Conservation (phyloP, 2,888 invertebrate genomes). For the Aspidiotus destructor region DNA sequence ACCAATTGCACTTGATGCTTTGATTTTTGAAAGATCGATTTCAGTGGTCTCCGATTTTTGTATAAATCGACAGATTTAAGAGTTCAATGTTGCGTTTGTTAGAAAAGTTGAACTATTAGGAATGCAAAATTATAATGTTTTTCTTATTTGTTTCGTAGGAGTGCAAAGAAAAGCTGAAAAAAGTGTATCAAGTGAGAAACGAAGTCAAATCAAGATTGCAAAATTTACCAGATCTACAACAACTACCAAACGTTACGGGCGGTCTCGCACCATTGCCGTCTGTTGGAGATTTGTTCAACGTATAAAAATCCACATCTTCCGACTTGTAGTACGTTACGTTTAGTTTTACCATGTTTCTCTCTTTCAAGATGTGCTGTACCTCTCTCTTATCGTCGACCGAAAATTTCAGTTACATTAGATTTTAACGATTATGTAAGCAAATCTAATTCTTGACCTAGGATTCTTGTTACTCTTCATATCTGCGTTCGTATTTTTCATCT, state of each 20-base stretch:
- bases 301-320: constrained; percentile 39
- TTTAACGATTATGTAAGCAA: too few species aligned
- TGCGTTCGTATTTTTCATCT: too few species aligned
- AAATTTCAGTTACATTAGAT: too few species aligned
- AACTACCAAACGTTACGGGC: constrained; percentile 83
- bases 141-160: constrained; percentile 53
- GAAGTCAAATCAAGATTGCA: constrained; percentile 89
- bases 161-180: constrained; percentile 78
- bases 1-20: too few species aligned
- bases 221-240: constrained; percentile 84
- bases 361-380: not conserved
- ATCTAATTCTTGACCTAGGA: too few species aligned
- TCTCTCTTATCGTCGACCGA: not conserved
- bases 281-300: constrained; percentile 85
- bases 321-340: constrained; percentile 36
- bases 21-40: too few species aligned
- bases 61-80: too few species aligned
- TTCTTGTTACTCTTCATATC: too few species aligned
- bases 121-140: not conserved
- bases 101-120: not conserved
- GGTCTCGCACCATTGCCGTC: constrained; percentile 88
- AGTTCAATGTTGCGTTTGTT: too few species aligned
- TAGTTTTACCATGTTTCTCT: not conserved
- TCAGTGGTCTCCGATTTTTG: too few species aligned
- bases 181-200: constrained; percentile 72